A percentile compares a stretch with the other conserved stretches of the same genome.
These are phyloP conservation scores for Hypolimnas misippus DNA, from an alignment of 2,888 invertebrate genomes.

Conservation along the genomic window DNA sequence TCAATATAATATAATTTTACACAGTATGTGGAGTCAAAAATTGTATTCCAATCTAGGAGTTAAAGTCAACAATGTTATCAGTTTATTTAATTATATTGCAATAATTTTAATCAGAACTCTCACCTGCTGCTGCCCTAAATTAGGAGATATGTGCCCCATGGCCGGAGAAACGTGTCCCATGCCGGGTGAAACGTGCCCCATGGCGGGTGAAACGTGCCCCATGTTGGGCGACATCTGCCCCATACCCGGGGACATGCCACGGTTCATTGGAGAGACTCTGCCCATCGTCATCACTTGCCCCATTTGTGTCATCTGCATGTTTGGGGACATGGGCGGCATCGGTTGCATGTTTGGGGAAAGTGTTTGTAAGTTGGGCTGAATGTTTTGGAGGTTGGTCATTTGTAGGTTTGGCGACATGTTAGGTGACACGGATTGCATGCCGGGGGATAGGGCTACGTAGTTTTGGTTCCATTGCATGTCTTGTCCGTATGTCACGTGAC, in stretches of 20 bases:
- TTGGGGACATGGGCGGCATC: constrained; percentile 43
- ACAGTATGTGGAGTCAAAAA: too few species aligned
- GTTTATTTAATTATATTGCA: not conserved
- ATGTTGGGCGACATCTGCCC: constrained; percentile 45
- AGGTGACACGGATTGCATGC: constrained; percentile 31
- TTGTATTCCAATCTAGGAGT: too few species aligned
- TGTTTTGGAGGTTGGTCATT: constrained; percentile 38
- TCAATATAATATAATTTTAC: too few species aligned
- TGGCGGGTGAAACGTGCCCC: constrained; percentile 47
- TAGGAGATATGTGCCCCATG: constrained; percentile 35
- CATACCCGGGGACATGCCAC: constrained; percentile 19
- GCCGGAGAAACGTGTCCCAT: constrained; percentile 48
- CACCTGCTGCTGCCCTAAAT: constrained; percentile 39
- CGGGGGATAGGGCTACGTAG: constrained; percentile 44
- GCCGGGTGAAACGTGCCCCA: constrained; percentile 44
- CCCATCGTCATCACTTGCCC: constrained; percentile 13
- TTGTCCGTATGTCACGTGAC: constrained; percentile 39
- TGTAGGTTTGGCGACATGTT: constrained; percentile 30
- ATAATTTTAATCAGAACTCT: not conserved
- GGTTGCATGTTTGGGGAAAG: constrained; percentile 41
- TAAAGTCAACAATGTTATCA: too few species aligned
- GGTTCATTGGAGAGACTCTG: constrained; percentile 29
- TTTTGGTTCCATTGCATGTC: constrained; percentile 42
- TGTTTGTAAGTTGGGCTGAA: constrained; percentile 39
- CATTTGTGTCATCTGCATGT: constrained; percentile 30